Evolutionary conservation across 2,888 invertebrate genomes (phyloP).

Genomic region (Meta bourneti): DNA sequence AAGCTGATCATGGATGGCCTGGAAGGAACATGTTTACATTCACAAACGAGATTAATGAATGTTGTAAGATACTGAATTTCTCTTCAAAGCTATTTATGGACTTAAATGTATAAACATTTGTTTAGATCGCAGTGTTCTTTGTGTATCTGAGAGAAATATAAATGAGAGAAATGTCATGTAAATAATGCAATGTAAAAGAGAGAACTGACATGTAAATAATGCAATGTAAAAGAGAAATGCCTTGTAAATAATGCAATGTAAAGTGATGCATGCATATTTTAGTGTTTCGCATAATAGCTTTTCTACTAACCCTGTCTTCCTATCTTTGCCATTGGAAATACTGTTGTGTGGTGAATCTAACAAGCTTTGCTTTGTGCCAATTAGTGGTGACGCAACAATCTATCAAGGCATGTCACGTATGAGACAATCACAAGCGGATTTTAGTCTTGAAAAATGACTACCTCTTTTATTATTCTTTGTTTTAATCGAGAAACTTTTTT

Average conservation of each 20-base stretch:
- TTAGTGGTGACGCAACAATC: neutral
- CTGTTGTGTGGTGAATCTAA: neutral
- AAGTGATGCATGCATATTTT: neutral
- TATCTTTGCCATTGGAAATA: neutral
- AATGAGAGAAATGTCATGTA: neutral
- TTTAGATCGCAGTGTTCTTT: neutral
- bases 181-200: neutral
- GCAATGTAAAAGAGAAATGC: neutral
- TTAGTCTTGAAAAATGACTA: neutral
- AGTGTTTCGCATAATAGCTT: neutral
- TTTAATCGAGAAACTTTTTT: no score
- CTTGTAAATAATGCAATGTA: constrained; percentile 13
- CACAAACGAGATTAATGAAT: no score
- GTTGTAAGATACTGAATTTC: no score
- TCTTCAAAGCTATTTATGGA: no score
- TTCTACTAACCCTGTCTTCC: constrained; percentile 23
- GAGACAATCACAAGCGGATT: neutral
- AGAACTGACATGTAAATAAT: neutral
- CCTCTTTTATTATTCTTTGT: neutral
- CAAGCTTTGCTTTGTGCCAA: constrained; percentile 50
- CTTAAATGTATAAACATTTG: no score
- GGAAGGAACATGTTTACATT: no score
- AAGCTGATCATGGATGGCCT: no score
- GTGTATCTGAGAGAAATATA: neutral
- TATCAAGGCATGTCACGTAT: neutral